These are phyloP conservation scores for Alces alces DNA, from an alignment of 2,113 vertebrate species.

Conservation along the genomic window DNA sequence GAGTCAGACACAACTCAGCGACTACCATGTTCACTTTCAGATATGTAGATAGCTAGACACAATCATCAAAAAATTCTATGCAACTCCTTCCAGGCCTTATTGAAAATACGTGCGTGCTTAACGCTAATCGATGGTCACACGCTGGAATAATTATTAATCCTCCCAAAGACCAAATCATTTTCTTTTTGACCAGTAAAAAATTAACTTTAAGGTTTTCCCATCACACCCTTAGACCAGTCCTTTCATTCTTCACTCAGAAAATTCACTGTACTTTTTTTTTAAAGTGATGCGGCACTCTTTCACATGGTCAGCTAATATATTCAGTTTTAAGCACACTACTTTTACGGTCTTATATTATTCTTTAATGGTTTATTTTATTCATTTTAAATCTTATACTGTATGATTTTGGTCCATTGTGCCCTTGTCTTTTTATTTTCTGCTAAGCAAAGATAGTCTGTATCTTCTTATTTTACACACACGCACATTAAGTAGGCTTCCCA, in stretches of 20 bases:
- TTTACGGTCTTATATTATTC: neutral
- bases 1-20: neutral
- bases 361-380: neutral
- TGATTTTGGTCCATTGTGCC: neutral
- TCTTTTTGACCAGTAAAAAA: neutral
- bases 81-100: neutral
- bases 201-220: neutral
- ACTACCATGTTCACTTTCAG: neutral
- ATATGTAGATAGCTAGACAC: neutral
- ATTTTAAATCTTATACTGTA: neutral
- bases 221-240: neutral
- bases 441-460: neutral
- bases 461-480: neutral
- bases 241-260: neutral
- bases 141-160: neutral
- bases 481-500: neutral
- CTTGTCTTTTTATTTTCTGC: neutral
- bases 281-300: neutral
- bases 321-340: neutral
- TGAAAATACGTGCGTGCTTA: neutral
- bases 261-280: neutral
- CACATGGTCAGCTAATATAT: neutral
- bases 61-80: neutral
- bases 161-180: neutral
- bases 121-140: neutral